phyloP scores from a whole-genome alignment of 2,113 vertebrate genomes.

The Dendropsophus ebraccatus region DNA sequence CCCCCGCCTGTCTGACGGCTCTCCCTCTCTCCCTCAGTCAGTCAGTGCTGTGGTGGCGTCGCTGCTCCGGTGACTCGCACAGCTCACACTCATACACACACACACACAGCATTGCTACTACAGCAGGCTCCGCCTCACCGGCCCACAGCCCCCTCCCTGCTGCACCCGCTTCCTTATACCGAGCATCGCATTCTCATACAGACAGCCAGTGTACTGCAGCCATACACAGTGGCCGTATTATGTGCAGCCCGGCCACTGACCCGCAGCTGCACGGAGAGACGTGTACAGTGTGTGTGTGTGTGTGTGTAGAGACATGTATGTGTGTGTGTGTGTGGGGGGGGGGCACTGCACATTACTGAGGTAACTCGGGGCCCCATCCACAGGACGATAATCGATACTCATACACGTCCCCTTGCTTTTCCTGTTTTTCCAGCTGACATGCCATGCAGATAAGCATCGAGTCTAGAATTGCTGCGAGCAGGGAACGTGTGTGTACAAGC shows the following conservation, averaged over 20 bases:
- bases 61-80: too few relatives aligned
- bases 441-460: not conserved
- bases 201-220: constrained; percentile 32
- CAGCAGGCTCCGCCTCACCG: constrained; percentile 27
- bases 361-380: not conserved
- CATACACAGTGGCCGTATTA: too few relatives aligned
- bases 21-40: constrained; percentile 1
- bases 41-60: too few relatives aligned
- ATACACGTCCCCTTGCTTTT: not conserved
- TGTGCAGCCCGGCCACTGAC: too few relatives aligned
- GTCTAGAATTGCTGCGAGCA: not conserved
- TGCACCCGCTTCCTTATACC: constrained; percentile 25
- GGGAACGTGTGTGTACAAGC: too few relatives aligned
- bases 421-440: not conserved
- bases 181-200: constrained; percentile 36
- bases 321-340: too few relatives aligned
- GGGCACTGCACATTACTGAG: too few relatives aligned
- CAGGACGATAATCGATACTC: not conserved
- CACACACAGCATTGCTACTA: constrained; percentile 12
- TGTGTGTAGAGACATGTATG: too few relatives aligned
- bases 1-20: constrained; percentile 32
- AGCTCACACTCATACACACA: not conserved
- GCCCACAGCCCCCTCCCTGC: constrained; percentile 28
- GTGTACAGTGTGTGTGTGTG: too few relatives aligned
- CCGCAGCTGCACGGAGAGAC: too few relatives aligned